These are phyloP conservation scores for Zoanthus gigantus DNA, from an alignment of 92 coral and sea anemone species.

Conservation along the genomic window DNA sequence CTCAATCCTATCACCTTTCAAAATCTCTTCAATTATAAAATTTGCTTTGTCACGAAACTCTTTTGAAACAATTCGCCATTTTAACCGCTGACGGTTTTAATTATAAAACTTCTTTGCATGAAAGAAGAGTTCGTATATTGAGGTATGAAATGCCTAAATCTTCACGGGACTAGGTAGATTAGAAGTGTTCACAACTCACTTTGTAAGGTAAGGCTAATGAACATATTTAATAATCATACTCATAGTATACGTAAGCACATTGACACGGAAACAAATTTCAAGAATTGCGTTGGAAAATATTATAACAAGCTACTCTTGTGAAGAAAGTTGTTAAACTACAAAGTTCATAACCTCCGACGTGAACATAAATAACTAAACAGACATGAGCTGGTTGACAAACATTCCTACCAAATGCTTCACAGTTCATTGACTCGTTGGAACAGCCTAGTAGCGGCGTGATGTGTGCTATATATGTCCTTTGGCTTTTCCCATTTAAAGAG, in stretches of 20 bases:
- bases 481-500: not conserved
- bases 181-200: not conserved
- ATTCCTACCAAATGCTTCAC: not conserved
- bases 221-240: not conserved
- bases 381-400: not conserved
- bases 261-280: too few relatives aligned
- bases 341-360: not conserved
- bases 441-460: not conserved
- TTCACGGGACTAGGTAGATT: not conserved
- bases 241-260: not conserved
- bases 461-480: not conserved
- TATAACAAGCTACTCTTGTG: not conserved
- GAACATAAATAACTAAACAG: not conserved
- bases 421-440: not conserved
- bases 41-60: constrained; percentile 30
- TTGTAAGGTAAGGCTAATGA: not conserved
- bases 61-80: not conserved
- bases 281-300: not conserved
- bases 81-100: not conserved
- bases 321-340: not conserved
- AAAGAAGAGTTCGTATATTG: not conserved
- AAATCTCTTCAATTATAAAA: constrained; percentile 15
- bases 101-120: not conserved
- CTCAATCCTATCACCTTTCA: constrained; percentile 23
- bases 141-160: not conserved